Conservation (phyloP, 2,888 invertebrate species). For the Drosophila bunnanda region DNA sequence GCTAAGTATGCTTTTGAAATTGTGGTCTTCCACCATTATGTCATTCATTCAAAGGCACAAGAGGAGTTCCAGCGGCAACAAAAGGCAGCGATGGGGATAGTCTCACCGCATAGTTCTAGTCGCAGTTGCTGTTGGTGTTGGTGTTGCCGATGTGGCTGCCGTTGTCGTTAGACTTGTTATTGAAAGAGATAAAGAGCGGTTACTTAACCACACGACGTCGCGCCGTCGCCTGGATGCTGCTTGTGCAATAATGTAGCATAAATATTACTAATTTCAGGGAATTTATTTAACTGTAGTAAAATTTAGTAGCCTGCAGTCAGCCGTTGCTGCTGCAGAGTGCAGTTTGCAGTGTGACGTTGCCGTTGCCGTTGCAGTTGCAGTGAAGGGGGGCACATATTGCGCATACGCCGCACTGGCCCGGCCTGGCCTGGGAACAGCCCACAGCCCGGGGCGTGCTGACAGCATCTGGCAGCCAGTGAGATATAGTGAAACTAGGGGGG, state of each 20-base stretch:
- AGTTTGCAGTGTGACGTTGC: constrained; percentile 1
- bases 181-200: constrained; percentile 80
- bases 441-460: constrained; percentile 71
- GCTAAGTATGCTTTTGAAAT: constrained; percentile 78
- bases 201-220: constrained; percentile 77
- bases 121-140: constrained; percentile 33
- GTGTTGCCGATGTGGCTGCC: constrained; percentile 17
- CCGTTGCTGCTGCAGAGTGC: constrained; percentile 36
- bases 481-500: constrained; percentile 21
- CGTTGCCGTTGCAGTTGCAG: constrained; percentile 1
- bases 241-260: constrained; percentile 72
- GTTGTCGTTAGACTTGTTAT: constrained; percentile 71
- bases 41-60: constrained; percentile 59
- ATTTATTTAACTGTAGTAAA: constrained; percentile 78
- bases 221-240: constrained; percentile 55
- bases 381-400: constrained; percentile 55
- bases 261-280: constrained; percentile 79
- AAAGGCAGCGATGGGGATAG: constrained; percentile 59
- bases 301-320: constrained; percentile 69
- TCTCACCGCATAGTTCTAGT: constrained; percentile 64
- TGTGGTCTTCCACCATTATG: constrained; percentile 80
- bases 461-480: constrained; percentile 57
- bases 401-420: constrained; percentile 65
- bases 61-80: constrained; percentile 53
- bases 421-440: constrained; percentile 58